phyloP scores from a whole-genome alignment of 1,140 invertebrate genomes.

The Potamilus streckersoni region DNA sequence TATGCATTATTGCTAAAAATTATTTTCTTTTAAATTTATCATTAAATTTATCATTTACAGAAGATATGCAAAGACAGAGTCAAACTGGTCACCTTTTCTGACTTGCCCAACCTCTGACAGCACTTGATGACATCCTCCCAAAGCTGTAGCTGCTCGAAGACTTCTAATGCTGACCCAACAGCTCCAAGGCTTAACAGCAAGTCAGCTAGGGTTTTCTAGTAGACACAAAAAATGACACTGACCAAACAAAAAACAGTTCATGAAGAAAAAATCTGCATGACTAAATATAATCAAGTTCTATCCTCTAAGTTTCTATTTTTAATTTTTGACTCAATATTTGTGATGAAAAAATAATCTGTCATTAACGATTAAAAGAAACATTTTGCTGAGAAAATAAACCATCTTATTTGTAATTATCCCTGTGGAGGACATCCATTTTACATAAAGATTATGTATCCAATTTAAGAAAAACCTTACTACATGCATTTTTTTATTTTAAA shows the following conservation, averaged over 20 bases:
- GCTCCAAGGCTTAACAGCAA: slow-evolving; percentile 84
- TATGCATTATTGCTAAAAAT: background rate
- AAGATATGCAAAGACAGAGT: background rate
- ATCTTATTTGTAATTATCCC: background rate
- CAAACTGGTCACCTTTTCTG: slow-evolving; percentile 77
- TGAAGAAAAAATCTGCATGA: background rate
- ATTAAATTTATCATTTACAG: background rate
- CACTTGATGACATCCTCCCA: slow-evolving; percentile 95
- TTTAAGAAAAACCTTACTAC: background rate
- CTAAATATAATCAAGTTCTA: background rate
- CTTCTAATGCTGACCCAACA: slow-evolving; percentile 86
- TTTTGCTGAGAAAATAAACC: background rate
- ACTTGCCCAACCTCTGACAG: slow-evolving; percentile 84
- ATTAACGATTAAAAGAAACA: too few relatives aligned
- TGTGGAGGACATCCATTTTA: background rate
- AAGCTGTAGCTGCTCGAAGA: slow-evolving; percentile 83
- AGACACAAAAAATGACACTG: too few relatives aligned
- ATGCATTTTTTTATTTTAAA: background rate
- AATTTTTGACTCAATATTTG: background rate
- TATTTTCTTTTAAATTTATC: background rate
- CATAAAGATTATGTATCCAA: background rate
- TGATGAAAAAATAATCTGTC: too few relatives aligned
- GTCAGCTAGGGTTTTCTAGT: slow-evolving; percentile 79
- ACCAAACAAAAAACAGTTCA: slow-evolving; percentile 75
- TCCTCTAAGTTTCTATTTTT: background rate